These are phyloP conservation scores for Lepidotrigona ventralis DNA, from an alignment of 1,140 invertebrate genomes.

Conservation along the genomic window DNA sequence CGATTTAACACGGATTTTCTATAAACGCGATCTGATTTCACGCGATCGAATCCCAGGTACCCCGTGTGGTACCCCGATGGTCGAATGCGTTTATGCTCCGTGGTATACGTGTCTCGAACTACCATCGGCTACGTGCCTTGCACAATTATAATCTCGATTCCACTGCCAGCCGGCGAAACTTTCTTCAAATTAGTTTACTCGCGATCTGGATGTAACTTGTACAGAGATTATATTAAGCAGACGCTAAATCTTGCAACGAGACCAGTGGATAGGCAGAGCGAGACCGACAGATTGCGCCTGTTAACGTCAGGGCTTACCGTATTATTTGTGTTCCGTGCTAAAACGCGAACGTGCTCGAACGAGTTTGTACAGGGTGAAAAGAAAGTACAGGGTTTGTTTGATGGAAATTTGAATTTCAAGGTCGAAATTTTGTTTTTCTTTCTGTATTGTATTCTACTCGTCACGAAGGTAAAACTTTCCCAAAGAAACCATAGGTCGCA, in stretches of 20 bases:
- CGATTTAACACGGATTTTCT: background rate
- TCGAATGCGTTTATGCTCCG: background rate
- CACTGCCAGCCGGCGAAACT: conserved; percentile 49
- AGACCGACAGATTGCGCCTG: conserved; percentile 26
- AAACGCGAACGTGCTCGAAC: background rate
- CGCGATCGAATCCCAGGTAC: background rate
- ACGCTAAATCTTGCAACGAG: conserved; percentile 47
- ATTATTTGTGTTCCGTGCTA: conserved; percentile 35
- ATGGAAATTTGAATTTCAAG: too few relatives aligned
- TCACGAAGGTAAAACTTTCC: too few relatives aligned
- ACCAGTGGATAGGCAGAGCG: background rate
- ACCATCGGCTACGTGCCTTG: conserved; percentile 20
- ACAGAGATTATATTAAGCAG: conserved; percentile 59
- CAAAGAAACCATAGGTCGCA: too few relatives aligned
- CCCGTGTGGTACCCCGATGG: background rate
- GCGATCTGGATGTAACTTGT: conserved; percentile 61
- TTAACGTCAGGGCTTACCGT: background rate
- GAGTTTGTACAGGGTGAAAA: too few relatives aligned
- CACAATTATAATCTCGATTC: conserved; percentile 38
- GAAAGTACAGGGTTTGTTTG: too few relatives aligned
- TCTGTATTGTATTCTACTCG: too few relatives aligned
- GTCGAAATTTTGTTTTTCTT: too few relatives aligned
- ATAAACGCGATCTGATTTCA: conserved; percentile 23
- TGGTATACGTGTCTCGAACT: background rate
- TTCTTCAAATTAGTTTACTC: conserved; percentile 61